phyloP scores from a whole-genome alignment of 2,888 invertebrate species.

The Aproaerema taeniolella region DNA sequence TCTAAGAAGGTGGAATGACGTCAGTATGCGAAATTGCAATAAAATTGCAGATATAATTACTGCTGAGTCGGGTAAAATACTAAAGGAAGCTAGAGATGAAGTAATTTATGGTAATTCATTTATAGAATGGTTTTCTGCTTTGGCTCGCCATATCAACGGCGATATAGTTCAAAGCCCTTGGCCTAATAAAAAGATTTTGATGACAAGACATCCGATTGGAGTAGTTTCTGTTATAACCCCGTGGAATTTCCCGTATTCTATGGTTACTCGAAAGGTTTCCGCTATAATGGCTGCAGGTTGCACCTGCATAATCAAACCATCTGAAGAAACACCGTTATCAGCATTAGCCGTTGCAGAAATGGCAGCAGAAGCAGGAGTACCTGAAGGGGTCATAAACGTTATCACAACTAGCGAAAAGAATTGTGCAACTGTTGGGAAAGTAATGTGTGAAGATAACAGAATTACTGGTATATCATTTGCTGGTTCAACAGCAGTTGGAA shows the following conservation, averaged over 20 bases:
- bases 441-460: slow-evolving; percentile 88
- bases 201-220: slow-evolving; percentile 92
- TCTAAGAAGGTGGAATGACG: slow-evolving; percentile 86
- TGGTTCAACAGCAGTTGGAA: slow-evolving; percentile 94
- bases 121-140: slow-evolving; percentile 97
- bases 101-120: slow-evolving; percentile 94
- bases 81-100: slow-evolving; percentile 92
- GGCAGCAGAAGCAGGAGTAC: slow-evolving; percentile 94
- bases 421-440: slow-evolving; percentile 87
- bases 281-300: slow-evolving; percentile 97
- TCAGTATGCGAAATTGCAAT: slow-evolving; percentile 84
- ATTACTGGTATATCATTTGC: slow-evolving; percentile 97
- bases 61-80: slow-evolving; percentile 92
- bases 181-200: slow-evolving; percentile 84
- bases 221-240: slow-evolving; percentile 97
- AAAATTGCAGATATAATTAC: slow-evolving; percentile 88
- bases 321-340: slow-evolving; percentile 97
- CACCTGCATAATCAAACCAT: slow-evolving; percentile 94
- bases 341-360: slow-evolving; percentile 92
- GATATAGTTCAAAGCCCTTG: slow-evolving; percentile 86
- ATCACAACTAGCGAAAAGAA: slow-evolving; percentile 87
- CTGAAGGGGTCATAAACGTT: slow-evolving; percentile 94
- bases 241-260: slow-evolving; percentile 97
- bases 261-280: slow-evolving; percentile 97
- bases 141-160: slow-evolving; percentile 90